phyloP scores from a whole-genome alignment of 2,113 vertebrate genomes.

The Thalassarche chlororhynchos region DNA sequence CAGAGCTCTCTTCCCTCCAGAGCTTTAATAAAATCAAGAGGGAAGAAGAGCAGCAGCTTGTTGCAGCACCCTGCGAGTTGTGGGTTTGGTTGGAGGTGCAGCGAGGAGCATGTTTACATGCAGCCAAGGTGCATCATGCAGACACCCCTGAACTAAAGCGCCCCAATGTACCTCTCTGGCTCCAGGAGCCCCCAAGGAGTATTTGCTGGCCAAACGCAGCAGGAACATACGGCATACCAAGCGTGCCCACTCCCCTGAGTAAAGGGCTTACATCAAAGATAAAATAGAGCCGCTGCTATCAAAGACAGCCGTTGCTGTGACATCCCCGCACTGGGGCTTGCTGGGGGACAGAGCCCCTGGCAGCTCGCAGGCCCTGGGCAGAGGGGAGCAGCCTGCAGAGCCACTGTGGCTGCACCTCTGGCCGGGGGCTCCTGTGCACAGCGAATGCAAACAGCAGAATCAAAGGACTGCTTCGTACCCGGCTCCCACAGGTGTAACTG shows the following conservation, averaged over 20 bases:
- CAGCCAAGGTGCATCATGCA: not conserved
- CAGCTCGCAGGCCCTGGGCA: not conserved
- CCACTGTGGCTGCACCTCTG: not conserved
- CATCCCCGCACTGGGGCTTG: not conserved
- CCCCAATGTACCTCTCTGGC: not conserved
- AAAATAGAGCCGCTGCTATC: not conserved
- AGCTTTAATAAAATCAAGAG: not conserved
- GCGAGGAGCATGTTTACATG: not conserved
- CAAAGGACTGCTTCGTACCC: not conserved
- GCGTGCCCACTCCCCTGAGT: accelerated
- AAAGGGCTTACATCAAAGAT: not conserved
- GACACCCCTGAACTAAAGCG: not conserved
- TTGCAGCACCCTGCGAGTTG: not conserved
- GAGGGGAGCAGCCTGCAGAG: not conserved
- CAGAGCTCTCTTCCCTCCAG: not conserved
- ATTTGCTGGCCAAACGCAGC: not conserved
- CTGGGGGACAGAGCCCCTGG: not conserved
- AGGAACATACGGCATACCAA: not conserved
- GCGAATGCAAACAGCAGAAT: not conserved
- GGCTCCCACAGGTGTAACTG: accelerated
- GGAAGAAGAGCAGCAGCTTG: not conserved
- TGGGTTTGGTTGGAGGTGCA: not conserved
- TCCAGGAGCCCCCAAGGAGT: not conserved
- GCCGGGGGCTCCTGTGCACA: not conserved
- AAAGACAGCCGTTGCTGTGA: not conserved